Evolutionary conservation across 2,888 invertebrate species (phyloP), one percentile per base, ranked within the genome.

Genomic region (Lepidochitona cinerea): DNA sequence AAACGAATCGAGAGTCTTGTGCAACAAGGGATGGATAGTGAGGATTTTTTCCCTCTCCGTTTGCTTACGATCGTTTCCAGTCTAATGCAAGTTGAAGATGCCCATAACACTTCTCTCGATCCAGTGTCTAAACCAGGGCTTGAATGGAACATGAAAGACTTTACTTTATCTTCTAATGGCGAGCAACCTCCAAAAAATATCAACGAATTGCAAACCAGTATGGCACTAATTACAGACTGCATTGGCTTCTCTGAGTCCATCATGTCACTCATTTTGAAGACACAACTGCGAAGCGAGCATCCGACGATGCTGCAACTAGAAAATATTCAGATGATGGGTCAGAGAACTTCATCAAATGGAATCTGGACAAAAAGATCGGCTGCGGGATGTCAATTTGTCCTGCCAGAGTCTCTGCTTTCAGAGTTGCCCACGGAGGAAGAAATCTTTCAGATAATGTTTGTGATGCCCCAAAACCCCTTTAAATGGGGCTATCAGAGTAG

Each of bases 71-170:
- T 81, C 26, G 72, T 81, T 1, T 74, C 75, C 18, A 80, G 82
- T 49, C 73, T 81, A 6, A 77, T 84, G 52, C 52, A 59, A n/a
- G 79, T 84, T 6, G 79, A 82, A 0, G 82, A 82, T 71, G 72
- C 77, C 0, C 69, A 70, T 12, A 59, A 52, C n/a, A 76, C 78
- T 18, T 59, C 54, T 66, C 29, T 67, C 74, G 36, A 65, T 71
- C 23, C 72, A 75, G 4, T n/a, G n/a, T n/a, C n/a, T 72, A 74
- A 52, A 73, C 72, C 6, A 66, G 67, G 18, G 9, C 32, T 4
- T 37, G 52, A 37, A 68, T 77, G 26, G 36, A 41, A 14, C 52
- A 69, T 12, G 71, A 26, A 32, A 71, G n/a, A n/a, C n/a, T n/a
- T n/a, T n/a, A n/a, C n/a, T n/a, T n/a, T n/a, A n/a, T n/a, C n/a